These are phyloP conservation scores for Endotricha flammealis DNA, from an alignment of 2,888 invertebrate species.

Conservation along the genomic window DNA sequence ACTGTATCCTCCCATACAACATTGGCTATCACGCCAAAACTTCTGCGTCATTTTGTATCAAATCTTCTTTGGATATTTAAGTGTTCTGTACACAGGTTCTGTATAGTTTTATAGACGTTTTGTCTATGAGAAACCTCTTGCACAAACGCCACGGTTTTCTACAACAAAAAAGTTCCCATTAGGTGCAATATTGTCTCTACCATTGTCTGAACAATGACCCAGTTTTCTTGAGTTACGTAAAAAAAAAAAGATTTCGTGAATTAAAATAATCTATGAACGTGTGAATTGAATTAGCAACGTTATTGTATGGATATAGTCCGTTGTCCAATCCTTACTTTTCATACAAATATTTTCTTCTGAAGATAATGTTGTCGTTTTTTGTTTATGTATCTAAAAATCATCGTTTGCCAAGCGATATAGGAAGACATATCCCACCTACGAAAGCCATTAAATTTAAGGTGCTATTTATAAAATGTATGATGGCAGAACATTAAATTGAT, in stretches of 20 bases:
- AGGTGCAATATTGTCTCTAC: conserved; percentile 5
- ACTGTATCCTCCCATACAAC: conserved; percentile 44
- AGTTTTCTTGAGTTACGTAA: conserved; percentile 9
- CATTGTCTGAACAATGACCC: conserved; percentile 5
- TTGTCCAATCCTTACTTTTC: no score
- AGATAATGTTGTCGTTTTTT: no score
- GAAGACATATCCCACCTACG: no score
- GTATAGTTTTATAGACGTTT: no score
- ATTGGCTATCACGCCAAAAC: conserved; percentile 42
- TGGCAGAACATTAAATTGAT: no score
- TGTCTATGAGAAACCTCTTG: conserved; percentile 1
- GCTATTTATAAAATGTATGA: no score
- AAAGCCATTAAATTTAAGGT: no score
- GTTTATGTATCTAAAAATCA: no score
- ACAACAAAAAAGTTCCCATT: conserved; percentile 6
- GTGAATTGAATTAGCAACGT: conserved; percentile 23
- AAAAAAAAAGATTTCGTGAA: conserved; percentile 10
- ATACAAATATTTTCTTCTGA: no score
- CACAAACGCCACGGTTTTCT: conserved; percentile 6
- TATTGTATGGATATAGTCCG: no score
- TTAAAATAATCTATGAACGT: conserved; percentile 13
- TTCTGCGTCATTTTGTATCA: conserved; percentile 35
- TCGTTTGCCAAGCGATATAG: no score
- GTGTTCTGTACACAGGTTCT: not conserved
- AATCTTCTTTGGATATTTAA: not conserved